Conservation (phyloP, 53 echinoderm and acorn worm species). For the Paracentrotus lividus region DNA sequence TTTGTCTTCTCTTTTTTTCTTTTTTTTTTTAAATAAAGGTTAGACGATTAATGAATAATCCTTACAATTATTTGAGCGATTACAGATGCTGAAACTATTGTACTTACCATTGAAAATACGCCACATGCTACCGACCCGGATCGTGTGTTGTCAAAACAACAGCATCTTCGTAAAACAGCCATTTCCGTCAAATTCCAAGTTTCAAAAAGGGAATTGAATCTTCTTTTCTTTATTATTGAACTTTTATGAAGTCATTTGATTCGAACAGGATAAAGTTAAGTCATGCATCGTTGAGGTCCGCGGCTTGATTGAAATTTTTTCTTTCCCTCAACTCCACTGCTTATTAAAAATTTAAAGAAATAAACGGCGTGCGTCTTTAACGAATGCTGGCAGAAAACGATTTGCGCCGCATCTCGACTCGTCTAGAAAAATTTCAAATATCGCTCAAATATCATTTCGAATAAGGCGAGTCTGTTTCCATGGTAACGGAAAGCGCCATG, state of each 20-base stretch:
- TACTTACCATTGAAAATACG: constrained; percentile 18
- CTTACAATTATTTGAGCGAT: no score
- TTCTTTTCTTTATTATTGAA: neutral
- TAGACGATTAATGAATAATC: no score
- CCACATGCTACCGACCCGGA: constrained; percentile 6
- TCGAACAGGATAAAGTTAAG: neutral
- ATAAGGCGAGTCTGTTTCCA: neutral
- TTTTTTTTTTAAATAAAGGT: no score
- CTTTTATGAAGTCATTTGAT: neutral
- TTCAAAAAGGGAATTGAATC: neutral
- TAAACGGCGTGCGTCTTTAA: neutral
- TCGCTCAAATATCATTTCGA: neutral
- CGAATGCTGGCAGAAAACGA: neutral
- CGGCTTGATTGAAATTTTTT: neutral
- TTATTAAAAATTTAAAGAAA: neutral
- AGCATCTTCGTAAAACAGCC: constrained; percentile 21
- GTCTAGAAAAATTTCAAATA: neutral
- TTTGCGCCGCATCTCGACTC: neutral
- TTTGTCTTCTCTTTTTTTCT: no score
- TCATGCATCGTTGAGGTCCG: neutral
- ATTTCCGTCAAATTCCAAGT: neutral
- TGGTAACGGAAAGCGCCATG: no score
- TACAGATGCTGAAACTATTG: no score
- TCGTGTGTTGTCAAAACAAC: constrained; percentile 36
- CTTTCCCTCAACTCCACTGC: neutral